These are phyloP conservation scores for Periophthalmus magnuspinnatus DNA, from an alignment of 2,797 vertebrate species.

Conservation along the genomic window DNA sequence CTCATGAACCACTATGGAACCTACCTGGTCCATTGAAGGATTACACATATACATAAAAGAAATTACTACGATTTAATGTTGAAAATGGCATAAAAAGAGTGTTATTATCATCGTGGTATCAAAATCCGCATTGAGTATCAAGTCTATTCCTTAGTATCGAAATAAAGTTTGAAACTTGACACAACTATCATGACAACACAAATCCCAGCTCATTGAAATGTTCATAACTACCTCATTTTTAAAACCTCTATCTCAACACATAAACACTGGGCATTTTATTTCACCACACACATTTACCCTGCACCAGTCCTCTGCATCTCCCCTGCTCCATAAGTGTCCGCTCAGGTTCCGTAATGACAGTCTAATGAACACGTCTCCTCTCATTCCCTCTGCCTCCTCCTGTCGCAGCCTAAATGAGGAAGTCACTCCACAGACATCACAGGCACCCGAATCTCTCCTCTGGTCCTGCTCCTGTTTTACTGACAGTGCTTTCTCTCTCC, in stretches of 20 bases:
- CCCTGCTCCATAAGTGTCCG: slow-evolving; percentile 42
- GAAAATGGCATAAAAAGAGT: not conserved
- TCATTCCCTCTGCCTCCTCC: slow-evolving; percentile 53
- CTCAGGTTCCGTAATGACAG: slow-evolving; percentile 55
- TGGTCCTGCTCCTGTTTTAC: slow-evolving; percentile 58
- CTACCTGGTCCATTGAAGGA: too few species aligned
- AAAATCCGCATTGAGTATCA: too few species aligned
- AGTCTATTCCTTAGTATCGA: too few species aligned
- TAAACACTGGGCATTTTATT: not conserved
- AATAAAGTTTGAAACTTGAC: too few species aligned
- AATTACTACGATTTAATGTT: too few species aligned
- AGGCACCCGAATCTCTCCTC: slow-evolving; percentile 63
- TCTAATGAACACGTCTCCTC: slow-evolving; percentile 62
- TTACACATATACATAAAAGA: too few species aligned
- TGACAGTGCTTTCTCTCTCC: slow-evolving; percentile 78
- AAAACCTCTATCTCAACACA: not conserved
- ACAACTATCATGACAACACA: too few species aligned
- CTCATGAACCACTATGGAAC: too few species aligned
- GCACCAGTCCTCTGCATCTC: slow-evolving; percentile 30
- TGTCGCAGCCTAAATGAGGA: slow-evolving; percentile 62
- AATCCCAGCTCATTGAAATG: too few species aligned
- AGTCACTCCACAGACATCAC: slow-evolving; percentile 67
- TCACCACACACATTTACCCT: slow-evolving; percentile 7
- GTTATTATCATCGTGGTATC: too few species aligned
- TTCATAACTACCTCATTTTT: too few species aligned